phyloP scores from a whole-genome alignment of 1,140 invertebrate genomes.

The Liolophura sinensis region DNA sequence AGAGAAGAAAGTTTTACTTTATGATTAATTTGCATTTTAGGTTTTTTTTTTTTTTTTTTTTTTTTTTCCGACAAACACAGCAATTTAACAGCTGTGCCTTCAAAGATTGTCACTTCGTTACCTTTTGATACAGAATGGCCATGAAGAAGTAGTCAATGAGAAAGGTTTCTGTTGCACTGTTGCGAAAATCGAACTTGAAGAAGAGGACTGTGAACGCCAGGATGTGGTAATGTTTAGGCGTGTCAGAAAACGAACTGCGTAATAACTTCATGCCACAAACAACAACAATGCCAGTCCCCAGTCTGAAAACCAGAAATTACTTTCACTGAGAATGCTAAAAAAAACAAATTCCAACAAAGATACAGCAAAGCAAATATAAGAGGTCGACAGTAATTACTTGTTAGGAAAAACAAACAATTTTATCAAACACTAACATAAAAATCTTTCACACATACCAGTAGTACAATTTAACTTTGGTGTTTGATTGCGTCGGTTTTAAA shows the following conservation, averaged over 20 bases:
- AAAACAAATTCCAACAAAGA: no score
- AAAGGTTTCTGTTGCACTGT: slow-evolving; percentile 77
- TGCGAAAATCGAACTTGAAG: slow-evolving; percentile 80
- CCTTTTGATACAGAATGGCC: slow-evolving; percentile 69
- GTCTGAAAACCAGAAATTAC: slow-evolving; percentile 50
- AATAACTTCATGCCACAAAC: slow-evolving; percentile 88
- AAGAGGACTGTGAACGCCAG: slow-evolving; percentile 89
- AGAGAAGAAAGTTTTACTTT: background rate
- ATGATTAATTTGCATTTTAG: background rate
- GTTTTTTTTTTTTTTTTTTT: background rate
- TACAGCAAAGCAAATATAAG: background rate
- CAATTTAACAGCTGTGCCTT: no score
- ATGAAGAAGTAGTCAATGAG: slow-evolving; percentile 92
- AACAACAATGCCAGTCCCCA: slow-evolving; percentile 83
- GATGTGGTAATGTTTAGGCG: slow-evolving; percentile 89
- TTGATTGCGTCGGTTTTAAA: no score
- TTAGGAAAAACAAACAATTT: no score
- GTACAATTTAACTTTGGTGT: no score
- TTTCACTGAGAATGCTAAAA: no score
- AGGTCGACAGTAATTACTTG: no score
- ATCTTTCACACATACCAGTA: no score
- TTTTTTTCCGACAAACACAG: no score
- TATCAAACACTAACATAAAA: no score
- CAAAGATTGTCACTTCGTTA: slow-evolving; percentile 21
- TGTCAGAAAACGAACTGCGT: slow-evolving; percentile 87